Evolutionary conservation across 2,113 vertebrate species (phyloP).

Genomic region (Macrotus californicus): DNA sequence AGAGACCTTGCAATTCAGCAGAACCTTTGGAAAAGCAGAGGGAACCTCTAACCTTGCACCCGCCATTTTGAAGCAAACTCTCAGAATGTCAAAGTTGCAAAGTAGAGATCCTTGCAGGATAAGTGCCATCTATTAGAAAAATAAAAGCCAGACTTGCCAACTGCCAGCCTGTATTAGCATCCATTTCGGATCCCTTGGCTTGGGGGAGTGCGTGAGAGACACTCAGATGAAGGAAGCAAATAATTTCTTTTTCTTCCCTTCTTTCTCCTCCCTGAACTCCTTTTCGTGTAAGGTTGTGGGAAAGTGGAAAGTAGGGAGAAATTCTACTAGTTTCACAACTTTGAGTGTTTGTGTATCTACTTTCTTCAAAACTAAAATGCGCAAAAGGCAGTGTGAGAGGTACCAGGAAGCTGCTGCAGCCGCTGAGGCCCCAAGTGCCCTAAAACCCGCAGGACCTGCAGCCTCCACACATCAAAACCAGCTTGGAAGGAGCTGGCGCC

Average conservation of each 20-base stretch:
- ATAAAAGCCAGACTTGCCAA: conserved; percentile 8
- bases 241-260: conserved; percentile 26
- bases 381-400: not conserved
- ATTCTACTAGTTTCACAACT: conserved; percentile 39
- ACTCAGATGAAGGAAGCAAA: conserved; percentile 22
- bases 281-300: not conserved
- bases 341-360: not conserved
- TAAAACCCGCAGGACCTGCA: conserved; percentile 29
- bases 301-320: conserved; percentile 20
- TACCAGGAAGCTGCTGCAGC: conserved; percentile 38
- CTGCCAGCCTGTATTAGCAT: not conserved
- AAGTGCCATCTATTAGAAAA: not conserved
- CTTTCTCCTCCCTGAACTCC: not conserved
- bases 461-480: conserved; percentile 17
- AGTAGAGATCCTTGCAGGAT: conserved; percentile 34
- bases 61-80: conserved; percentile 63
- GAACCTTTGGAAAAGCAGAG: not conserved
- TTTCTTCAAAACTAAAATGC: conserved; percentile 42
- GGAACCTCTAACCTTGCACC: not conserved
- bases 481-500: conserved; percentile 15
- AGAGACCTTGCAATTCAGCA: not conserved
- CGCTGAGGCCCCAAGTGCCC: not conserved
- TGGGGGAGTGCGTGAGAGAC: not conserved
- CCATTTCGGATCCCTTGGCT: not conserved
- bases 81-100: conserved; percentile 47